Percentiles rank a stretch among this genome's conserved stretches.
Evolutionary conservation across 2,797 vertebrate genomes (phyloP).

Genomic region (Australoheros facetus): DNA sequence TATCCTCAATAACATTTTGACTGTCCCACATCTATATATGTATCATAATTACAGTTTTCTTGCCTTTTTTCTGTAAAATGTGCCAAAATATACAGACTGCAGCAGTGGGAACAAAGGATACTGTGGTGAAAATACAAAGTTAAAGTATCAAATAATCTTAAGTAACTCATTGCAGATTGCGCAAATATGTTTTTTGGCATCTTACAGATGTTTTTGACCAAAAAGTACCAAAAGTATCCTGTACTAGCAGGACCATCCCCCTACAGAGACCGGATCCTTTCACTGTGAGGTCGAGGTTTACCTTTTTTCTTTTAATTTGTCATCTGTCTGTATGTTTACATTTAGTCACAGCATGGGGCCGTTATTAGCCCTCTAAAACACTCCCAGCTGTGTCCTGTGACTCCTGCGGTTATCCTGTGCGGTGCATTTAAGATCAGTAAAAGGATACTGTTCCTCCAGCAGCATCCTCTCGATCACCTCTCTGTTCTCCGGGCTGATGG

Average conservation of each 20-base stretch:
- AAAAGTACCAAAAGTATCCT: background rate
- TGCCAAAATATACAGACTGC: no score
- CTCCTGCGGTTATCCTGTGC: background rate
- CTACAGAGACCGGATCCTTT: background rate
- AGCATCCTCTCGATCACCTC: constrained; percentile 95
- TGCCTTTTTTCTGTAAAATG: no score
- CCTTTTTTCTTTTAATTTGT: background rate
- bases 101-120: no score
- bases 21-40: no score
- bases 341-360: background rate
- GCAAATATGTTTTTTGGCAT: no score
- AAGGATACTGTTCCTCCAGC: constrained; percentile 98
- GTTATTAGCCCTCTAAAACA: background rate
- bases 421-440: background rate
- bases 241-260: background rate
- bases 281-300: background rate
- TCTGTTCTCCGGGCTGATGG: constrained; percentile 94
- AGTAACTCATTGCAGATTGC: no score
- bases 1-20: no score
- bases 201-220: no score
- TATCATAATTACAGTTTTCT: no score
- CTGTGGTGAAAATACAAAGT: no score
- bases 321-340: background rate
- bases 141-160: no score
- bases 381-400: rapidly evolving